A percentile compares a stretch with the other conserved stretches of the same genome.
These are phyloP conservation scores for Enteromius argenteus DNA, from an alignment of 2,797 vertebrate genomes.

Conservation along the genomic window DNA sequence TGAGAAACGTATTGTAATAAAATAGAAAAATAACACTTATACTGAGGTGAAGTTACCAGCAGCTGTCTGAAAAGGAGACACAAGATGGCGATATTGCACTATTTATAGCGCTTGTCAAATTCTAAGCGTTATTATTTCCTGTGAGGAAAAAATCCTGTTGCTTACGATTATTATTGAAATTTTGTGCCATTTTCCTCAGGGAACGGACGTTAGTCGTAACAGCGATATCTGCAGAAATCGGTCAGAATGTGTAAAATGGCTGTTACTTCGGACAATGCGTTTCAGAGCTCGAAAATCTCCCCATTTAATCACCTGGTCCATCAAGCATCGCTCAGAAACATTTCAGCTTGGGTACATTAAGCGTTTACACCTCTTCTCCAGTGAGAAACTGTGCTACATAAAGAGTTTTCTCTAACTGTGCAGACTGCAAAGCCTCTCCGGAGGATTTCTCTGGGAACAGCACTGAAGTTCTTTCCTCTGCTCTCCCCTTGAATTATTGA, in stretches of 20 bases:
- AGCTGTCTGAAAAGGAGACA: constrained; percentile 62
- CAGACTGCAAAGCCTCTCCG: constrained; percentile 30
- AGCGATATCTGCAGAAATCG: neutral
- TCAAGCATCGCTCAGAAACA: neutral
- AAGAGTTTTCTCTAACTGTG: constrained; percentile 53
- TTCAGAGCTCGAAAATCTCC: neutral
- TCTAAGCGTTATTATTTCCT: constrained; percentile 59
- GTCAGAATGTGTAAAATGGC: neutral
- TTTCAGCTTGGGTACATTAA: constrained; percentile 7
- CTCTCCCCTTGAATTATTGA: constrained; percentile 80
- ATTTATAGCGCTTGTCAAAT: constrained; percentile 48
- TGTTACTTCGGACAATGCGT: neutral
- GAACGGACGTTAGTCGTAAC: constrained; percentile 50
- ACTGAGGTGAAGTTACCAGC: neutral
- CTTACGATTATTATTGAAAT: constrained; percentile 70
- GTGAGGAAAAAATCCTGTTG: constrained; percentile 70
- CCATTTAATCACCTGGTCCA: neutral
- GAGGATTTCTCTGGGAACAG: constrained; percentile 19
- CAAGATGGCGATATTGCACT: constrained; percentile 82
- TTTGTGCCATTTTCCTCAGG: constrained; percentile 73
- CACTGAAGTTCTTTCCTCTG: constrained; percentile 62
- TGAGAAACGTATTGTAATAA: neutral
- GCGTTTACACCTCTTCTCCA: constrained; percentile 1
- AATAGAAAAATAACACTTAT: neutral
- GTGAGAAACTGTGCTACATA: neutral